Evolutionary conservation across 2,888 invertebrate genomes (phyloP), one percentile per base, ranked within the genome.

Genomic region (Eucera pruinosa): DNA sequence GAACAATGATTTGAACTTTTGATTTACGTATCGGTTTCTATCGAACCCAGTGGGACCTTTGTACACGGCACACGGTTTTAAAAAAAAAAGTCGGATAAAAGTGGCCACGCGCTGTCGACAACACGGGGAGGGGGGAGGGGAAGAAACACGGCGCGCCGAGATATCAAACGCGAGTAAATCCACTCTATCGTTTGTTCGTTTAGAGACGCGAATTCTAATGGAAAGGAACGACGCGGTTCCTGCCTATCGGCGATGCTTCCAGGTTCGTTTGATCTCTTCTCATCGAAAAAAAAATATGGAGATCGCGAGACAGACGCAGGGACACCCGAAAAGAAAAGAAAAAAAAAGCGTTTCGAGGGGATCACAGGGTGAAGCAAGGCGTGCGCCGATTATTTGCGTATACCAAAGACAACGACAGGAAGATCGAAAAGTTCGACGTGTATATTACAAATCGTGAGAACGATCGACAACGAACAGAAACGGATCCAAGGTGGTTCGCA

Each of bases 391-490:
- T 58, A 36, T 33, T 68, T 33, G 54, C 43, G 57, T 33, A 62
- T 57, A 57, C 66, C 66, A 48, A 66, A 30, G 62, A 69, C 30
- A 68, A 72, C 61, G 79, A 52, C 68, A 54, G 62, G 69, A 41
- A 69, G 50, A 61, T 61, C 50, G 50, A 62, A 36, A 66, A 36
- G 2, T 72, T 69, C 65, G 65, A 52, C 65, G 18, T 62, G 39
- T 78, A 71, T 79, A 78, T 79, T 78, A 79, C 78, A 79, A 78
- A 62, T 62, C 15, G 68, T 36, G 36, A 9, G 47, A 48, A 69
- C 65, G 65, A 72, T 68, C 61, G 65, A 27, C 57, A 36, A 65
- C 58, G 64, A 71, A 64, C 67, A 27, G 43, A 57, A 33, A 58
- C 33, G 20, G 55, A 41, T 48, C 47, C 65, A 39, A 45, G 11